These are phyloP conservation scores for Achroia grisella DNA, from an alignment of 1,140 invertebrate genomes.

Conservation along the genomic window DNA sequence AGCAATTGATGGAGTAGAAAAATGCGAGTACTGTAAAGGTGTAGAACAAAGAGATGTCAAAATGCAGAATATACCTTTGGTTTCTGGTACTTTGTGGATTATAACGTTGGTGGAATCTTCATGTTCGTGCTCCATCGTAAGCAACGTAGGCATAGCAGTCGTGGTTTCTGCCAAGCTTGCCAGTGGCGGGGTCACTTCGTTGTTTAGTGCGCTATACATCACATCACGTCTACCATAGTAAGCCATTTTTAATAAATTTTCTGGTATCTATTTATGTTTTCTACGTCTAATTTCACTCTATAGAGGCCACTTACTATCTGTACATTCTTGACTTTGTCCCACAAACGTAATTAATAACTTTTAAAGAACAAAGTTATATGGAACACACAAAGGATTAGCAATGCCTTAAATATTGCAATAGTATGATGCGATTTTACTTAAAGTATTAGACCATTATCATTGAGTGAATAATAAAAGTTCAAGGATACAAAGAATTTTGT, in stretches of 20 bases:
- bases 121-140: slow-evolving; percentile 55
- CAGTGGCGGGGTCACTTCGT: slow-evolving; percentile 51
- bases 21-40: too few species aligned
- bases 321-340: slow-evolving; percentile 59
- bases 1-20: too few species aligned
- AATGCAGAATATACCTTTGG: slow-evolving; percentile 36
- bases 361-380: slow-evolving; percentile 27
- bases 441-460: neutral
- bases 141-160: slow-evolving; percentile 45
- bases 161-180: slow-evolving; percentile 32
- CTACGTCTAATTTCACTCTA: slow-evolving; percentile 40
- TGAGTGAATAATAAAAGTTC: slow-evolving; percentile 29
- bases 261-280: slow-evolving; percentile 20
- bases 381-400: slow-evolving; percentile 34
- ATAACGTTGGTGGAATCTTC: slow-evolving; percentile 60
- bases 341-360: slow-evolving; percentile 42
- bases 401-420: slow-evolving; percentile 1
- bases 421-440: too few species aligned
- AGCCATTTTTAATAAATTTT: slow-evolving; percentile 35
- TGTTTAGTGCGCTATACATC: slow-evolving; percentile 54
- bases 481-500: slow-evolving; percentile 60
- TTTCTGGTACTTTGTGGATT: slow-evolving; percentile 65
- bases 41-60: slow-evolving; percentile 18
- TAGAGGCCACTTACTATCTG: slow-evolving; percentile 41
- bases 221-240: slow-evolving; percentile 54